Evolutionary conservation across 2,113 vertebrate genomes (phyloP), one percentile per base, ranked within the genome.

Genomic region (Pelusios castaneus): DNA sequence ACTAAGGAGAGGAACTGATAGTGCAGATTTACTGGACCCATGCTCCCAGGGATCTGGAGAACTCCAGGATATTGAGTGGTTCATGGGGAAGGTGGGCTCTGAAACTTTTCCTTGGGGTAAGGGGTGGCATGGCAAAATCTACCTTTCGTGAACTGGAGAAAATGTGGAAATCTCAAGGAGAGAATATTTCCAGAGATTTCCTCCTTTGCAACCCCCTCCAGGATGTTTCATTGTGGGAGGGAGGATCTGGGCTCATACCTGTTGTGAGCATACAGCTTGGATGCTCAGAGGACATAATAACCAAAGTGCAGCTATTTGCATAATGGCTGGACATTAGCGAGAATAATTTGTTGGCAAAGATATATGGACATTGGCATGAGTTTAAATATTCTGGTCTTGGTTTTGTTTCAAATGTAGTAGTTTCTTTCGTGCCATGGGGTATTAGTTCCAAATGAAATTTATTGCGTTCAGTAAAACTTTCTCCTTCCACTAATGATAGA

Each of bases 201-300:
- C 24, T 84, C 21, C 63, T 2, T 67, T 29, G 31, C 24, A 86
- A 22, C 1, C 11, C 82, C 19, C 73, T 87, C 38, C 22, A 21
- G 17, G 1, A 3, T 1, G 63, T 89, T 90, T 90, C 5, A 47
- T 10, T 0, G 0, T 0, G 1, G 24, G 3, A 81, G 38, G 29
- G 2, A 85, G 88, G 85, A 41, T 19, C 54, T 1, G 1, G 14
- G 13, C 51, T 34, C 41, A 3, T 3, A 2, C 3, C 25, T n/a
- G 7, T 6, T 84, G 47, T 51, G 34, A 16, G 2, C 2, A 25
- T 38, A 6, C 21, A 34, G n/a, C n/a, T 10, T 54, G 51, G n/a
- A 51, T 49, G 27, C 43, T 6, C 10, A 12, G 52, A 27, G 31
- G 13, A 63, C 14, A 51, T 8, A 80, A 58, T 10, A 56, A 38